Conservation (phyloP, 2,888 invertebrate genomes). For the Parapristionchus giblindavisi region DNA sequence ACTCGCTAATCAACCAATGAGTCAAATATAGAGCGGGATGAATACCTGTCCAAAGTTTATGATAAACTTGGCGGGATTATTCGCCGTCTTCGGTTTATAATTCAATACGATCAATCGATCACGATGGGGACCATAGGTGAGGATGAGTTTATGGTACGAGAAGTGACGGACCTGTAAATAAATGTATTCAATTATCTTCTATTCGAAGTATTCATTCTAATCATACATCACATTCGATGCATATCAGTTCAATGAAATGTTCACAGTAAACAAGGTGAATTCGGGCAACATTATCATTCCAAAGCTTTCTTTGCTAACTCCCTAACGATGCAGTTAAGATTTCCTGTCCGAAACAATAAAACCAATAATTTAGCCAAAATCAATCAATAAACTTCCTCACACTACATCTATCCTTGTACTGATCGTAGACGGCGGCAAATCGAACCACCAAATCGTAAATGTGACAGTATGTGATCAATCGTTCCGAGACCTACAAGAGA, state of each 20-base stretch:
- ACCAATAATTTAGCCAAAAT: no score
- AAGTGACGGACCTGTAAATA: slow-evolving; percentile 81
- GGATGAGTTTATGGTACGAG: slow-evolving; percentile 87
- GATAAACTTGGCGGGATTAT: slow-evolving; percentile 42
- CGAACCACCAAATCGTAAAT: slow-evolving; percentile 60
- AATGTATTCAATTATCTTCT: no score
- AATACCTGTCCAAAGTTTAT: slow-evolving; percentile 51
- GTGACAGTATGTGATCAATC: slow-evolving; percentile 54
- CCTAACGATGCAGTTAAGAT: no score
- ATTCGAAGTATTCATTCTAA: no score
- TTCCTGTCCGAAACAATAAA: no score
- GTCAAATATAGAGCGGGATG: neutral
- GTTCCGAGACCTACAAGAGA: slow-evolving; percentile 42
- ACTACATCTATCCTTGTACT: slow-evolving; percentile 54
- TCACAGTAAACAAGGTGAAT: no score
- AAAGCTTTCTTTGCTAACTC: no score
- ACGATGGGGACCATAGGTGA: slow-evolving; percentile 81
- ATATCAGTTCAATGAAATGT: neutral
- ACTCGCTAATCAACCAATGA: no score
- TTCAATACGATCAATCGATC: slow-evolving; percentile 56
- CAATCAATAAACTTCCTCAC: slow-evolving; percentile 42
- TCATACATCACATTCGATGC: neutral
- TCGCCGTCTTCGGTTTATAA: slow-evolving; percentile 11
- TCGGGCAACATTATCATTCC: no score
- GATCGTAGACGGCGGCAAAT: slow-evolving; percentile 57